A percentile compares a stretch with the other conserved stretches of the same genome.
Evolutionary conservation across 1,140 invertebrate genomes (phyloP).

Genomic region (Pseudomyrmex cubaensis): DNA sequence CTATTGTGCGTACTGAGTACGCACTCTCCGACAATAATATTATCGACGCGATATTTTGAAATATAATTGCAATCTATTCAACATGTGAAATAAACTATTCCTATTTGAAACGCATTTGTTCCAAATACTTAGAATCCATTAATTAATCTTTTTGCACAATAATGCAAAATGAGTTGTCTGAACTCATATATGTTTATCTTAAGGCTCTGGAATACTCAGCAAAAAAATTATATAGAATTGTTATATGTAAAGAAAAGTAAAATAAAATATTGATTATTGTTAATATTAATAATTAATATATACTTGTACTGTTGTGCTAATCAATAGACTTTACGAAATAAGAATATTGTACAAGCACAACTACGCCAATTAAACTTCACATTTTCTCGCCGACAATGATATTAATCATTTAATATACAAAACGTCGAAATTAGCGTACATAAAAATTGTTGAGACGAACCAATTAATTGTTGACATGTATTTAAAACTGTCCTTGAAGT

Average conservation of each 20-base stretch:
- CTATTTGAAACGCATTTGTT: background rate
- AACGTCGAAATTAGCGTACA: constrained; percentile 30
- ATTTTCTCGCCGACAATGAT: constrained; percentile 31
- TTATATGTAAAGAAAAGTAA: constrained; percentile 16
- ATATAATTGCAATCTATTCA: constrained; percentile 17
- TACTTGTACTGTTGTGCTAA: constrained; percentile 32
- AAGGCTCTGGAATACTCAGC: constrained; percentile 53
- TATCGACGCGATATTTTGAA: constrained; percentile 16
- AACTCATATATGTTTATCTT: constrained; percentile 63
- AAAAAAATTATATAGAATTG: constrained; percentile 34
- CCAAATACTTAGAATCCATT: background rate
- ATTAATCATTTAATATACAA: constrained; percentile 32
- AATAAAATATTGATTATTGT: constrained; percentile 12
- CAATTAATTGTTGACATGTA: constrained; percentile 43
- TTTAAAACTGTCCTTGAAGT: constrained; percentile 28
- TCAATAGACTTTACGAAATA: constrained; percentile 4
- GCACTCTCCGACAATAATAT: constrained; percentile 51
- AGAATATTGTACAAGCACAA: constrained; percentile 25
- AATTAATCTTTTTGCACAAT: constrained; percentile 3
- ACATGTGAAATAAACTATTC: constrained; percentile 14
- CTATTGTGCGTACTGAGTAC: background rate
- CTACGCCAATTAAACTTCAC: constrained; percentile 19
- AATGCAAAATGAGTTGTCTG: constrained; percentile 24
- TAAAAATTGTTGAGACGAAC: constrained; percentile 3
- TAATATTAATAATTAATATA: constrained; percentile 17